Percentiles rank a stretch among this genome's conserved stretches.
Conservation (phyloP, 2,113 vertebrate species). For the Calidris pugnax region DNA sequence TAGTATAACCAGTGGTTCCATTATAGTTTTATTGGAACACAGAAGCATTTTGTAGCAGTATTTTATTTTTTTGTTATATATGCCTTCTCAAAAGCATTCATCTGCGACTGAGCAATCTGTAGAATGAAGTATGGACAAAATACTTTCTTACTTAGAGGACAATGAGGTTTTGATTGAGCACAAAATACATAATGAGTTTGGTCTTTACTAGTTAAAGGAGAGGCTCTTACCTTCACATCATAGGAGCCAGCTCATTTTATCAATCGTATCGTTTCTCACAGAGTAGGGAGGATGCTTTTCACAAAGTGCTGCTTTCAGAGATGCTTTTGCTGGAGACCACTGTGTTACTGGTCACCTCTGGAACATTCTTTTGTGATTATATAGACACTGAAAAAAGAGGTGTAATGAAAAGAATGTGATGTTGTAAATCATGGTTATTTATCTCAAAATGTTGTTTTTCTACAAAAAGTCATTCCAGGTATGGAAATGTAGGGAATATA, state of each 20-base stretch:
- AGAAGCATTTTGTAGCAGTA: background rate
- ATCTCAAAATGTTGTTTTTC: conserved; percentile 30
- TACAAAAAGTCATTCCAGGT: conserved; percentile 47
- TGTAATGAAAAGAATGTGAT: background rate
- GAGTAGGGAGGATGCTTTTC: background rate
- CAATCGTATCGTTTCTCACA: background rate
- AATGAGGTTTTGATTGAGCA: background rate
- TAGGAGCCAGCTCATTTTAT: background rate
- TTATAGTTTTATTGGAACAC: background rate
- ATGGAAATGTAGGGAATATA: background rate
- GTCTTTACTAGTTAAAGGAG: background rate
- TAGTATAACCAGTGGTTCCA: background rate
- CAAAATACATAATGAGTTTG: background rate
- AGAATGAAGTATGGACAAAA: background rate
- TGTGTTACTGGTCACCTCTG: background rate
- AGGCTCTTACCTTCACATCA: background rate
- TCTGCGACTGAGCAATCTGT: background rate
- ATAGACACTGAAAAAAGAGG: background rate
- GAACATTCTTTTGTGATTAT: background rate
- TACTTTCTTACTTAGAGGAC: background rate
- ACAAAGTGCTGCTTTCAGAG: background rate
- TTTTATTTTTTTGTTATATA: background rate
- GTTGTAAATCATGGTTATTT: background rate
- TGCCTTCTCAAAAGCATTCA: background rate
- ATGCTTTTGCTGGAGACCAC: background rate